Conservation (phyloP, 2,888 invertebrate species). For the Leuctra nigra region DNA sequence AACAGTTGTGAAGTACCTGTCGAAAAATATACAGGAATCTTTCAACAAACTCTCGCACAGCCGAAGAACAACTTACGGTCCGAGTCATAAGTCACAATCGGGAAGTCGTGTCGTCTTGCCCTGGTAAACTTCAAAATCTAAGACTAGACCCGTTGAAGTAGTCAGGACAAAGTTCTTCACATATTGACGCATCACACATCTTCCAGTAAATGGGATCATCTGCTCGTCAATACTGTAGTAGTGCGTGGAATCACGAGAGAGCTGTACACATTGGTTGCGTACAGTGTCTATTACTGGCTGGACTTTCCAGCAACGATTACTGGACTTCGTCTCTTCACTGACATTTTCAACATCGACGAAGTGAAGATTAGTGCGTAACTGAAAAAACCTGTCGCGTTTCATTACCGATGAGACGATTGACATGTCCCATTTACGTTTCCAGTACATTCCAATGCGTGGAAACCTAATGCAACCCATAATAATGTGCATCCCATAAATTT, state of each 20-base stretch:
- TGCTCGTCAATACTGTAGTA: slow-evolving; percentile 33
- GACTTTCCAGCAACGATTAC: slow-evolving; percentile 30
- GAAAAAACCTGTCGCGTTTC: slow-evolving; percentile 30
- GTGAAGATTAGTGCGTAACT: slow-evolving; percentile 26
- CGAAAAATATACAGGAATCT: slow-evolving; percentile 29
- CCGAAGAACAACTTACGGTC: slow-evolving; percentile 28
- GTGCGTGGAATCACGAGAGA: slow-evolving; percentile 29
- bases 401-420: slow-evolving; percentile 21
- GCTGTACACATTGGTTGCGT: slow-evolving; percentile 30
- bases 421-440: neutral
- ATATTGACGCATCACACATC: slow-evolving; percentile 26
- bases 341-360: slow-evolving; percentile 24
- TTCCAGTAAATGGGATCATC: slow-evolving; percentile 34
- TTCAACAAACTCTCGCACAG: slow-evolving; percentile 31
- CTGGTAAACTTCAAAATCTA: slow-evolving; percentile 34
- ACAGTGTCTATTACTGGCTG: slow-evolving; percentile 31
- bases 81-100: slow-evolving; percentile 28
- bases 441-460: slow-evolving; percentile 11
- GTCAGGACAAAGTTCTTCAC: slow-evolving; percentile 37
- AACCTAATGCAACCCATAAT: slow-evolving; percentile 2
- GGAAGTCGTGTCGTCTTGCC: slow-evolving; percentile 29
- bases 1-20: slow-evolving; percentile 28
- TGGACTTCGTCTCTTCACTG: slow-evolving; percentile 18
- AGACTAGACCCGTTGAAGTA: slow-evolving; percentile 28
- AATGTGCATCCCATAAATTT: neutral